Percentiles rank a stretch among this genome's conserved stretches.
Evolutionary conservation across 2,113 vertebrate species (phyloP).

Genomic region (Callocephalon fimbriatum): DNA sequence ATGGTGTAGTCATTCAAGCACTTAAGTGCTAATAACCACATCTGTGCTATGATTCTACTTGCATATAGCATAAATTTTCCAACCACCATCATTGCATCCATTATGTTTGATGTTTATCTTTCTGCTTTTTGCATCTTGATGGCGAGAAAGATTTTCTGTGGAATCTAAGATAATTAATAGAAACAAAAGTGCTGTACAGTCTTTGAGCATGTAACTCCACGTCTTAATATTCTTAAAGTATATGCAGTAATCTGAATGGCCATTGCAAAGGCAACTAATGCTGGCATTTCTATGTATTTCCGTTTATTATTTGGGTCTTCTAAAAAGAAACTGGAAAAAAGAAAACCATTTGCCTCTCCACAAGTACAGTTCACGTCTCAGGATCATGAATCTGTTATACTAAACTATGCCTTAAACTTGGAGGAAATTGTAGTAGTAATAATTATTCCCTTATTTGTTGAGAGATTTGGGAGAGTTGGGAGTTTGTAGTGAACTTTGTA

Average conservation of each 20-base stretch:
- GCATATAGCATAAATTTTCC: not conserved
- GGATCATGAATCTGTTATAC: not conserved
- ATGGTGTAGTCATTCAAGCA: not conserved
- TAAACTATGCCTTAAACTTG: not conserved
- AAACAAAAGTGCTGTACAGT: not conserved
- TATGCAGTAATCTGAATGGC: fast-evolving
- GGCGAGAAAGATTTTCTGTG: not conserved
- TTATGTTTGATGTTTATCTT: not conserved
- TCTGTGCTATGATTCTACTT: not conserved
- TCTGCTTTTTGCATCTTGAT: not conserved
- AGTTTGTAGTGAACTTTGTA: not conserved
- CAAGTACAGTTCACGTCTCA: not conserved
- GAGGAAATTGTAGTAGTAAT: not conserved
- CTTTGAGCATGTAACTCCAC: not conserved
- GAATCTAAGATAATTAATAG: not conserved
- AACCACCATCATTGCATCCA: fast-evolving
- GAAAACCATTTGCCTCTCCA: not conserved
- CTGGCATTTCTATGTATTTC: not conserved
- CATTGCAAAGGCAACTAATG: not conserved
- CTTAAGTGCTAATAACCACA: not conserved
- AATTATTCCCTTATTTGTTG: not conserved
- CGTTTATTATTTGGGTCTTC: not conserved
- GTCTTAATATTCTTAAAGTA: not conserved
- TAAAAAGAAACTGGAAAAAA: not conserved
- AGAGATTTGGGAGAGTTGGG: not conserved